Conservation (phyloP, 2,113 vertebrate species). For the Sphaerodactylus townsendi region DNA sequence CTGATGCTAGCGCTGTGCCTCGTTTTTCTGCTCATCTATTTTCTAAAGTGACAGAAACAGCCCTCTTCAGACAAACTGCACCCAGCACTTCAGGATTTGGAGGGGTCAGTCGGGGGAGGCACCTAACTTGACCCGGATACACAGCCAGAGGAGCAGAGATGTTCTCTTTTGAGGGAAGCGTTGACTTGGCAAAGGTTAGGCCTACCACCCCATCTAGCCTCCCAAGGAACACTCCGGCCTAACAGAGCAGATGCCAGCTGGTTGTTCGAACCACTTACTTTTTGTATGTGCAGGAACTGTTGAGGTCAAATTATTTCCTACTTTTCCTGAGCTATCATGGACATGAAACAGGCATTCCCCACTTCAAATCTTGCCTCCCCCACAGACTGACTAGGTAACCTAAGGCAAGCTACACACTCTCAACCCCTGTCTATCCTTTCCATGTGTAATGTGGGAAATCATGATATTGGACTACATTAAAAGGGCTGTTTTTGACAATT, state of each 20-base stretch:
- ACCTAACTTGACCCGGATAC: not conserved
- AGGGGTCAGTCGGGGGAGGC: too few species aligned
- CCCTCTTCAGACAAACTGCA: not conserved
- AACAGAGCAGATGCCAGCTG: not conserved
- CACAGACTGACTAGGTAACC: too few species aligned
- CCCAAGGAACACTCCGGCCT: too few species aligned
- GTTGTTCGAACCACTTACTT: not conserved
- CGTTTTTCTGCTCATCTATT: constrained; percentile 9
- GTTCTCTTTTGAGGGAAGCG: not conserved
- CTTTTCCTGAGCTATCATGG: fast-evolving
- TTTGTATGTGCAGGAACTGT: not conserved
- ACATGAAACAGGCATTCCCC: not conserved
- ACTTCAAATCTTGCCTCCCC: too few species aligned
- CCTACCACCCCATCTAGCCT: too few species aligned
- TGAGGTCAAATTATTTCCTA: not conserved
- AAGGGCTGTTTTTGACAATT: not conserved
- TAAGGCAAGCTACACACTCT: not conserved
- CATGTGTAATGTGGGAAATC: not conserved
- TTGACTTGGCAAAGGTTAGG: too few species aligned
- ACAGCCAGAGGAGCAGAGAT: too few species aligned
- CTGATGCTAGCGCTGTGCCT: constrained; percentile 44
- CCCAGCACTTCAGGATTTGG: not conserved
- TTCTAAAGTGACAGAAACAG: constrained; percentile 2
- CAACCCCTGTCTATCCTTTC: not conserved
- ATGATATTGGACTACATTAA: not conserved